Evolutionary conservation across 2,797 vertebrate genomes (phyloP).

Genomic region (Acanthurus tractus): DNA sequence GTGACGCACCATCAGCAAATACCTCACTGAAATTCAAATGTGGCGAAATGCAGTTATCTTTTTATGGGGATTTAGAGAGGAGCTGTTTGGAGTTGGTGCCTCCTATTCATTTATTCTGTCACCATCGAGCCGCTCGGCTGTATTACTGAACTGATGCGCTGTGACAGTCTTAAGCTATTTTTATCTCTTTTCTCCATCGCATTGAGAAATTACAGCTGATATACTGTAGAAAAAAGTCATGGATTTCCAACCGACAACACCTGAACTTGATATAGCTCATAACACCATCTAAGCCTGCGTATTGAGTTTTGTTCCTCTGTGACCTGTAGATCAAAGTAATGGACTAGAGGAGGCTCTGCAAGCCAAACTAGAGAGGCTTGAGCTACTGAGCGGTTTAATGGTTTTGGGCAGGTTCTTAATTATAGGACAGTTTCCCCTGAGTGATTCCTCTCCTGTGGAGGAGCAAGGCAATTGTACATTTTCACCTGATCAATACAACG

Average conservation of each 20-base stretch:
- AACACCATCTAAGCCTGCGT: conserved; percentile 60
- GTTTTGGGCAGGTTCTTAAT: conserved; percentile 80
- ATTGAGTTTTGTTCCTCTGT: conserved; percentile 80
- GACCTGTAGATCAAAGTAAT: conserved; percentile 84
- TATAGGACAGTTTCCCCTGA: conserved; percentile 70
- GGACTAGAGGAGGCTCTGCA: conserved; percentile 71
- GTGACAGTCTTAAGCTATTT: conserved; percentile 77
- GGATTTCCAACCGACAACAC: conserved; percentile 57
- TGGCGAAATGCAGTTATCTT: conserved; percentile 62
- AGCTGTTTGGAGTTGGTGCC: conserved; percentile 65
- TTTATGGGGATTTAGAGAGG: conserved; percentile 72
- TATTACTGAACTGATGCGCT: conserved; percentile 70
- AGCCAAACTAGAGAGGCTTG: conserved; percentile 60
- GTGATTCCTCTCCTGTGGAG: conserved; percentile 60
- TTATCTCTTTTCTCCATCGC: conserved; percentile 66
- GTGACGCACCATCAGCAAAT: conserved; percentile 45
- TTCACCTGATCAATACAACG: conserved; percentile 69
- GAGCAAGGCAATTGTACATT: conserved; percentile 62
- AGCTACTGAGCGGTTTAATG: conserved; percentile 74
- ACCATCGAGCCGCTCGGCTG: conserved; percentile 61
- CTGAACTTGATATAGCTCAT: conserved; percentile 75
- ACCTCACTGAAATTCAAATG: conserved; percentile 67
- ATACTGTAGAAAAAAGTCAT: conserved; percentile 68
- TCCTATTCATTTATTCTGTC: conserved; percentile 75
- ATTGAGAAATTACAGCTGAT: conserved; percentile 73